Base-by-base conservation (phyloP, 2,113 vertebrate genomes). In the Nicator chloris region DNA sequence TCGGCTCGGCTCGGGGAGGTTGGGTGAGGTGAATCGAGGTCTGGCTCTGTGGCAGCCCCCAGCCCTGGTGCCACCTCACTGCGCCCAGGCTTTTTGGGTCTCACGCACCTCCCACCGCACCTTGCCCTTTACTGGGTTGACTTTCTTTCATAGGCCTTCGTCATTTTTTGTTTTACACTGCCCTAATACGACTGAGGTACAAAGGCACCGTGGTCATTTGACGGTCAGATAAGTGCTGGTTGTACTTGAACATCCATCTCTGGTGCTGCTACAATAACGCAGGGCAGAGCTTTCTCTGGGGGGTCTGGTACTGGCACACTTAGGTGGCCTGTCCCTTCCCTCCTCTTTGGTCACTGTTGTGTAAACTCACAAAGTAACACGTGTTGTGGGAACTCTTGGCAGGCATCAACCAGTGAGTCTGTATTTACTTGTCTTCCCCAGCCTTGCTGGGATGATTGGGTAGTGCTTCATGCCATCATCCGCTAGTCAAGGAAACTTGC, bases 101-200 rank as follows among this genome's bases (percentile, higher is more conserved):
- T 4, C 24, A 20, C 3, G 18, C 89, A 61, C 73, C 54, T 90
- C 53, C 30, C 3, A 6, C 64, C 24, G 28, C 49, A 31, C 56
- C 49, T 65, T 60, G 49, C 17, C 49, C 70, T 63, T 39, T 40
- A 6, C 65, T 11, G 33, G 33, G 14, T 3, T 71, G 80, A 72
- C 64, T 92, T 82, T 73, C 44, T 73, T 69, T 68, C 42, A 6
- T 8, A 39, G 81, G 56, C 91, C 83, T 95, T 96, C 94, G 95
- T 92, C 84, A 24, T 85, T 82, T 79, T 82, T 65, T 72, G 68
- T 63, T 93, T 60, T 14, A 68, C 2, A 1, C 75, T 31, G 27
- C 61, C 8, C 5, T 57, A 73, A 42, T 64, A 23, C 14, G 78
- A 47, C 39, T 40, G 75, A 88, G 71, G 50, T 95, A 56, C 91